Evolutionary conservation across 2,113 vertebrate genomes (phyloP), one percentile per base, ranked within the genome.

Genomic region (Perca flavescens): DNA sequence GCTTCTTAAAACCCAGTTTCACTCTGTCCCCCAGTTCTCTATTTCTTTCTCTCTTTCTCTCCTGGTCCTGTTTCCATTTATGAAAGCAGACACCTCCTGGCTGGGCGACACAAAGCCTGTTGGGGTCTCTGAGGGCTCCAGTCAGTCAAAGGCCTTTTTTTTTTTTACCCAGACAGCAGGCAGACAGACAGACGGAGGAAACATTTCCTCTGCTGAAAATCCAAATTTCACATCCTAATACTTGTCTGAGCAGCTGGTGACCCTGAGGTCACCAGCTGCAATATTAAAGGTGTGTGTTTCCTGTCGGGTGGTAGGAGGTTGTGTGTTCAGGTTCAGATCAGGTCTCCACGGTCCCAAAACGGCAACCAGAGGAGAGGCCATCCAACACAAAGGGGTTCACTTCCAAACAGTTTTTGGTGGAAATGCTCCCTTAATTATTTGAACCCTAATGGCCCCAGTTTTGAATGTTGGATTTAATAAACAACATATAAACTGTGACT

Each of bases 1-100:
- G 6, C 16, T 49, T 74, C 53, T 21, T 31, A 21, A 65, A 65
- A 3, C 52, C 4, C 36, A 46, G 49, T 12, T 54, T 40, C 25
- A 43, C 54, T 6, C 49, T 56, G 6, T 17, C 57, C 25, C 47
- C 31, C n/a, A n/a, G 6, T 34, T 17, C 7, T 10, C 28, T 1
- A 8, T 43, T 0, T 43, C 40, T 43, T 7, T 40, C 40, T 11
- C 25, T 4, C 46, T 15, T 21, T 15, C 8, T 61, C 36, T 58
- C 4, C 74, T 49, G 74, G 19, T 89, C 77, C n/a, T 3, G 61
- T 87, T 88, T 81, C 86, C 77, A 78, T 90, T 83, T 86, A 90
- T 92, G 90, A 92, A 92, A 91, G 69, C 34, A 21, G 87, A 92
- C 72, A 67, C 89, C 87, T 68, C 71, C 80, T 31, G 58, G 76